A percentile compares a stretch with the other conserved stretches of the same genome.
These are phyloP conservation scores for Gnatocerus cornutus DNA, from an alignment of 2,888 invertebrate genomes.

Conservation along the genomic window DNA sequence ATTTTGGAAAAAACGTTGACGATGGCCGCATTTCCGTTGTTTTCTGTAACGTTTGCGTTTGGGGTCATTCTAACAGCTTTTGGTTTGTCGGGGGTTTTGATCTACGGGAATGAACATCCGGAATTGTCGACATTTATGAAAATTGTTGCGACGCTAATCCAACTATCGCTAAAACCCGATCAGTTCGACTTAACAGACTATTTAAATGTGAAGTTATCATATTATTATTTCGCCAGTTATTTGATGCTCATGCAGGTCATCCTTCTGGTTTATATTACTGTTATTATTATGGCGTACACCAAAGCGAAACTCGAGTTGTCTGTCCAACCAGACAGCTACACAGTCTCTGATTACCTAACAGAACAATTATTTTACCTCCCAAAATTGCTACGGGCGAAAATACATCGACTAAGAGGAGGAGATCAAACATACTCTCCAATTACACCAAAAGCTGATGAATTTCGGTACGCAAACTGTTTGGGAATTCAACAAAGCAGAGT, in stretches of 20 bases:
- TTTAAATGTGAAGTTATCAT: neutral
- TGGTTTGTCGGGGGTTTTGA: slow-evolving; percentile 17
- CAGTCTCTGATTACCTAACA: slow-evolving; percentile 54
- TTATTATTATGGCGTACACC: slow-evolving; percentile 57
- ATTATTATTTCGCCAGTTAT: slow-evolving; percentile 45
- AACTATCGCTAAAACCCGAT: slow-evolving; percentile 55
- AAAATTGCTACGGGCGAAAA: slow-evolving; percentile 47
- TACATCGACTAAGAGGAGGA: slow-evolving; percentile 29
- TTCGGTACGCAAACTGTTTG: slow-evolving; percentile 57
- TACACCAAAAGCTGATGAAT: slow-evolving; percentile 56
- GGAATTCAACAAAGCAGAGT: slow-evolving; percentile 53
- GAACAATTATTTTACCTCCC: slow-evolving; percentile 56
- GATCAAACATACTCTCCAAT: slow-evolving; percentile 24
- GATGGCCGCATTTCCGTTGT: slow-evolving; percentile 52
- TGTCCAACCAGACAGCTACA: slow-evolving; percentile 49
- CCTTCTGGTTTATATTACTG: slow-evolving; percentile 55
- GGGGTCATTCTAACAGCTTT: slow-evolving; percentile 48
- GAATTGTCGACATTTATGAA: slow-evolving; percentile 53
- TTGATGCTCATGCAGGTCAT: slow-evolving; percentile 52
- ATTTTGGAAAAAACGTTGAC: slow-evolving; percentile 61
- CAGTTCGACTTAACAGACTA: slow-evolving; percentile 46
- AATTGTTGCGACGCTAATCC: slow-evolving; percentile 54
- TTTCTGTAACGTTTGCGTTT: slow-evolving; percentile 50
- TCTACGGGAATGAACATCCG: slow-evolving; percentile 40
- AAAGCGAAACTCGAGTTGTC: slow-evolving; percentile 58